Conservation (phyloP, 2,113 vertebrate species). For the Eubucco bourcierii region DNA sequence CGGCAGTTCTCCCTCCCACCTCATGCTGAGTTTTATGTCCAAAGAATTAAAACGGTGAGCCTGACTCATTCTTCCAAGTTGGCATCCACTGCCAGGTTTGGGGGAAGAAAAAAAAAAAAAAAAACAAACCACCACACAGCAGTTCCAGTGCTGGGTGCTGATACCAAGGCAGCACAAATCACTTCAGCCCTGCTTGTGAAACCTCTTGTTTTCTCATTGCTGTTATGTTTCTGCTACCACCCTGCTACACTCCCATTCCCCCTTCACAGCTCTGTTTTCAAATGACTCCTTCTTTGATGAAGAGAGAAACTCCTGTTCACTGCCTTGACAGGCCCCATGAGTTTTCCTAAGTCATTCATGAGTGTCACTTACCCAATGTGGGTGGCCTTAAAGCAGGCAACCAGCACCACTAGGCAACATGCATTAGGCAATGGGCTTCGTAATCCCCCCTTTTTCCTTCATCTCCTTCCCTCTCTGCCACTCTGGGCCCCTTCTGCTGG, state of each 20-base stretch:
- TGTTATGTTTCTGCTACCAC: not conserved
- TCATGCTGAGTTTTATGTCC: slow-evolving; percentile 35
- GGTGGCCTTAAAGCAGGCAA: not conserved
- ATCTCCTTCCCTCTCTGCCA: not conserved
- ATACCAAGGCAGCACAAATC: not conserved
- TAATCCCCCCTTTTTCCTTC: not conserved
- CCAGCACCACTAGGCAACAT: not conserved
- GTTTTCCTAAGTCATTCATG: not conserved
- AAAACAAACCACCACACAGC: not conserved
- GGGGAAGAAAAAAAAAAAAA: no score
- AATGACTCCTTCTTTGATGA: not conserved
- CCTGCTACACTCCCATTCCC: not conserved
- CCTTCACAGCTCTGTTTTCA: not conserved
- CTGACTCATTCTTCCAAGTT: slow-evolving; percentile 7
- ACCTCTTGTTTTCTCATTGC: not conserved
- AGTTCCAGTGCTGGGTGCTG: not conserved
- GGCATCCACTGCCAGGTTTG: not conserved
- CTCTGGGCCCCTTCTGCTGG: not conserved
- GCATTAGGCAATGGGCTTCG: not conserved
- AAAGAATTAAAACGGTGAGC: not conserved
- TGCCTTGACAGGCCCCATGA: not conserved
- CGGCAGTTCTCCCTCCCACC: not conserved
- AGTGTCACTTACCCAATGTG: not conserved
- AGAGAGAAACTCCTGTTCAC: not conserved
- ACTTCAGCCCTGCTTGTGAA: not conserved